A percentile compares a stretch with the other conserved stretches of the same genome.
Evolutionary conservation across 1,140 invertebrate species (phyloP).

Genomic region (Bombus consobrinus): DNA sequence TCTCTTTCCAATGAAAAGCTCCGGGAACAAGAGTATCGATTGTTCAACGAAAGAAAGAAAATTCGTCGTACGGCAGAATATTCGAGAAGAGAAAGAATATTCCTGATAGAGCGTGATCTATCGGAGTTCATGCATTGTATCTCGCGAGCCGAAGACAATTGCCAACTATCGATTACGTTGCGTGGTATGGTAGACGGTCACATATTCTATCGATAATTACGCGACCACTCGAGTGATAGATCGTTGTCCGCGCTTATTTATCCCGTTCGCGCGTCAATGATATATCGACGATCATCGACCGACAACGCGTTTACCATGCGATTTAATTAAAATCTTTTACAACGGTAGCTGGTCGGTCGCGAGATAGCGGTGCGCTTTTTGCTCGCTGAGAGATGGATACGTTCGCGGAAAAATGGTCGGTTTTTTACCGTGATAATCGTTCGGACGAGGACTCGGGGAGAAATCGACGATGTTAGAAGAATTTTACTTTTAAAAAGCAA

Average conservation of each 20-base stretch:
- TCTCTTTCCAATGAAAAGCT: background rate
- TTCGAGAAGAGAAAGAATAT: no score
- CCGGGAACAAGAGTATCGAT: no score
- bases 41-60: background rate
- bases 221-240: background rate
- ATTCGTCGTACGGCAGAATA: background rate
- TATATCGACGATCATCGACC: background rate
- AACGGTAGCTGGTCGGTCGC: conserved; percentile 28
- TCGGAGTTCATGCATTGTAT: background rate
- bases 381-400: no score
- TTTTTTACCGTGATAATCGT: conserved; percentile 26
- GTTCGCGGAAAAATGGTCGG: background rate
- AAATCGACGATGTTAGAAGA: conserved; percentile 3
- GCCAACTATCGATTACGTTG: background rate
- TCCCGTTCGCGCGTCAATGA: conserved; percentile 12
- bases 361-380: conserved; percentile 17
- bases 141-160: background rate
- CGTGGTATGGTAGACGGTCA: background rate
- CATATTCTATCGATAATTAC: background rate
- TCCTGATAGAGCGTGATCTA: background rate
- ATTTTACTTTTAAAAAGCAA: conserved; percentile 24
- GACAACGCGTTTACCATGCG: conserved; percentile 26
- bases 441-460: background rate
- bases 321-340: conserved; percentile 45
- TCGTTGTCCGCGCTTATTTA: conserved; percentile 18